These are phyloP conservation scores for Caenorhabditis angaria DNA, from an alignment of 2,888 invertebrate genomes.

Conservation along the genomic window DNA sequence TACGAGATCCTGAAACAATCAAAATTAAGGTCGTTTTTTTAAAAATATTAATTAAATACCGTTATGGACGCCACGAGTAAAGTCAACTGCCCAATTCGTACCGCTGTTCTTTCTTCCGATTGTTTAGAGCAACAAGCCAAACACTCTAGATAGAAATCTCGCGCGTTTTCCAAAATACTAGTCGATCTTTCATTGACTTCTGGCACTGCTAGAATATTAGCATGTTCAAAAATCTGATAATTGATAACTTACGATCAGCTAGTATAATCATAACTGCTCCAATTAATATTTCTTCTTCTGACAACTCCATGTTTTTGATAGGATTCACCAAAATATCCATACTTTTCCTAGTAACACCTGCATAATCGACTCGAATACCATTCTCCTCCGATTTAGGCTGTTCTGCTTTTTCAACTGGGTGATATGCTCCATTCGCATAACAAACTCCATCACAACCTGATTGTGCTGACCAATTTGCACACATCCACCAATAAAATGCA, in stretches of 20 bases:
- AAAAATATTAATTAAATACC: slow-evolving; percentile 9
- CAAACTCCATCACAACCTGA: slow-evolving; percentile 53
- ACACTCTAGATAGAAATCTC: not conserved
- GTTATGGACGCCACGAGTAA: slow-evolving; percentile 41
- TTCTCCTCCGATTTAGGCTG: slow-evolving; percentile 36
- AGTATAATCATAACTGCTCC: slow-evolving; percentile 35
- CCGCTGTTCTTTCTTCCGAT: not conserved
- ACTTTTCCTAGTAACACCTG: slow-evolving; percentile 39
- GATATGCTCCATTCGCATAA: slow-evolving; percentile 61
- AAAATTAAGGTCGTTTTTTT: not conserved
- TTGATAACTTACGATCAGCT: slow-evolving; percentile 38
- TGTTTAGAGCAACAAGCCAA: not conserved
- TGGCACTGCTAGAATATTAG: slow-evolving; percentile 19
- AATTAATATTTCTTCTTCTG: not conserved
- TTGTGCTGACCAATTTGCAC: slow-evolving; percentile 55
- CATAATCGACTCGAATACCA: slow-evolving; percentile 30
- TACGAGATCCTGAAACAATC: slow-evolving; percentile 40
- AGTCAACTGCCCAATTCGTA: slow-evolving; percentile 28
- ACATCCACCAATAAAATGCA: slow-evolving; percentile 65
- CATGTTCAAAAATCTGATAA: not conserved
- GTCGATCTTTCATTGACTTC: slow-evolving; percentile 15
- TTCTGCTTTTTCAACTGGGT: slow-evolving; percentile 24
- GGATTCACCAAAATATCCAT: not conserved
- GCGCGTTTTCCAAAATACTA: not conserved
- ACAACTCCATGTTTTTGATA: not conserved